Evolutionary conservation across 2,797 vertebrate species (phyloP), one percentile per base, ranked within the genome.

Genomic region (Synanceia verrucosa): DNA sequence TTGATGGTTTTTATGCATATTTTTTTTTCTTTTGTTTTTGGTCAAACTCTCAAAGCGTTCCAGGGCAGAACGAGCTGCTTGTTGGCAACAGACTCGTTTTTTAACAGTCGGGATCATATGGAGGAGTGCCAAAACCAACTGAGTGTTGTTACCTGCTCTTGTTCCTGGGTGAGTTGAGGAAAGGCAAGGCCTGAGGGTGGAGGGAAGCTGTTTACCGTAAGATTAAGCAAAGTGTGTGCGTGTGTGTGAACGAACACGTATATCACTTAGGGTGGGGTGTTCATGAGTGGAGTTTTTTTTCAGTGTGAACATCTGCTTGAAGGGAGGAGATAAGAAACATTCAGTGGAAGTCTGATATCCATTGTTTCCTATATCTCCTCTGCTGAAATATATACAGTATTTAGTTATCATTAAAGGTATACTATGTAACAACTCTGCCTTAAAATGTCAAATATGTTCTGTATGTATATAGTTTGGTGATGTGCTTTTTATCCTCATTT

Each of bases 131-230:
- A 93, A 83, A 84, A 79, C 73, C 73, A 89, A 83, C 74, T 31
- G 61, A 80, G 68, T 72, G 87, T 88, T 72, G 87, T 88, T 93
- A 92, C 91, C 88, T 90, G 90, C 75, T 77, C 74, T 29, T 33
- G 68, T 68, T 88, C 77, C 73, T 76, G 78, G 65, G 76, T 82
- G 82, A 81, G 79, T 81, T 82, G 78, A 79, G 84, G 81, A 88
- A 91, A 84, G 83, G 85, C 79, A 84, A 79, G 76, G 82, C 91
- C 86, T 56, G 65, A 78, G 87, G 90, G 56, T 56, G 78, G 59
- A 73, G 75, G 72, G 68, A 77, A 82, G 73, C 68, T 81, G 70
- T 86, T 92, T 91, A 91, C 89, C 23, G 76, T 87, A 89, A 89
- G 78, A 86, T 83, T 86, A 78, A 26, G 76, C 51, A 60, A 74